Evolutionary conservation across 1,140 invertebrate species (phyloP).

Genomic region (Calycopis cecrops): DNA sequence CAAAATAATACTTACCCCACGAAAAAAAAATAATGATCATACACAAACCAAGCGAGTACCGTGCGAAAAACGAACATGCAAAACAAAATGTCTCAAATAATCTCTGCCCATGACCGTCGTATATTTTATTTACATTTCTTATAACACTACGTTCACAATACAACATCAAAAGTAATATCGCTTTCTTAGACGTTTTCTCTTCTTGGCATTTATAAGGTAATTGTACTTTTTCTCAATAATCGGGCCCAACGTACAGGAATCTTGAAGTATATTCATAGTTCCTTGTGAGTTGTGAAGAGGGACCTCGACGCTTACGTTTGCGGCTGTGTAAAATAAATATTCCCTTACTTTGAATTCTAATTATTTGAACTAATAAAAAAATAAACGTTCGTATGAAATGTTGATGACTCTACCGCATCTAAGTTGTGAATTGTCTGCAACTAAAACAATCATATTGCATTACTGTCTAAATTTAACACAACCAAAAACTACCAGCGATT

Average conservation of each 20-base stretch:
- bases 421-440: too few species aligned
- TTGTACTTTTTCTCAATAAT: constrained; percentile 21
- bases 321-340: constrained; percentile 38
- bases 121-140: constrained; percentile 33
- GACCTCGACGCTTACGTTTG: constrained; percentile 31
- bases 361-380: too few species aligned
- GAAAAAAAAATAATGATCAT: constrained; percentile 22
- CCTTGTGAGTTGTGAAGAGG: constrained; percentile 55
- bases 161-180: neutral
- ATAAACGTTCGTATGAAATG: too few species aligned
- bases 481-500: too few species aligned
- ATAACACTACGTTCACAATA: constrained; percentile 3
- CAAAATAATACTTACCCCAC: constrained; percentile 45
- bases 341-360: too few species aligned
- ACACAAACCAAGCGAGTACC: constrained; percentile 47
- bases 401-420: too few species aligned
- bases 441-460: too few species aligned
- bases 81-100: constrained; percentile 23
- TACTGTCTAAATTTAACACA: too few species aligned
- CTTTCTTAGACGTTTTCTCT: constrained; percentile 18
- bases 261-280: constrained; percentile 51
- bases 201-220: constrained; percentile 21
- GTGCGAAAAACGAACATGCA: constrained; percentile 55
- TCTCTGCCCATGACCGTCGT: constrained; percentile 54
- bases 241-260: constrained; percentile 23